These are phyloP conservation scores for Danionella cerebrum DNA, from an alignment of 2,113 vertebrate genomes.

Conservation along the genomic window DNA sequence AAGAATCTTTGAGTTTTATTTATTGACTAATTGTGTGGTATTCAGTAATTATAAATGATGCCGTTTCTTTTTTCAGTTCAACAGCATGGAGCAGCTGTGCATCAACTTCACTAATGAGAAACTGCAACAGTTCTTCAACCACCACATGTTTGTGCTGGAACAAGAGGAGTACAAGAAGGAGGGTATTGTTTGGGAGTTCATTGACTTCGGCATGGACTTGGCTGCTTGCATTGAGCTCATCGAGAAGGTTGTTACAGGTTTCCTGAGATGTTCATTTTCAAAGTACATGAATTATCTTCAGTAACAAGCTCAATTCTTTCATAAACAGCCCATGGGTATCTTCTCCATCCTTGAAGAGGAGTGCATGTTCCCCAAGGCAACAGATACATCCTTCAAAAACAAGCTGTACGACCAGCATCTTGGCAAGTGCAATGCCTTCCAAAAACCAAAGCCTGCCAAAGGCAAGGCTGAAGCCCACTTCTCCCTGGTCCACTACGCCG, in stretches of 20 bases:
- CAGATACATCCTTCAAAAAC: constrained; percentile 40
- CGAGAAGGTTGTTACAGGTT: constrained; percentile 66
- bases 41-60: not conserved
- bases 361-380: constrained; percentile 68
- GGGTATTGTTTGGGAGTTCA: constrained; percentile 82
- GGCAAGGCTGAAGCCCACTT: constrained; percentile 70
- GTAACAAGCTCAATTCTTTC: not conserved
- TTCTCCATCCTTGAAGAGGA: constrained; percentile 67
- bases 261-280: not conserved
- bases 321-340: constrained; percentile 61
- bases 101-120: constrained; percentile 88
- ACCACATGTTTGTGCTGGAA: constrained; percentile 75
- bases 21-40: not conserved
- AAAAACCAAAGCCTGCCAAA: constrained; percentile 45
- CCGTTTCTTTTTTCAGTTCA: constrained; percentile 57
- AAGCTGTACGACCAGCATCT: constrained; percentile 44
- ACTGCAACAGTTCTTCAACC: constrained; percentile 79
- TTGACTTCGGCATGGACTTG: constrained; percentile 86
- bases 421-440: constrained; percentile 36
- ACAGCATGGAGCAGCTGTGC: constrained; percentile 81
- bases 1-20: not conserved
- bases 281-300: not conserved
- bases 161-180: constrained; percentile 84
- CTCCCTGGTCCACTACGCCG: constrained; percentile 72
- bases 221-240: constrained; percentile 84